phyloP scores from a whole-genome alignment of 2,888 invertebrate species.

The Heliconius aoede region DNA sequence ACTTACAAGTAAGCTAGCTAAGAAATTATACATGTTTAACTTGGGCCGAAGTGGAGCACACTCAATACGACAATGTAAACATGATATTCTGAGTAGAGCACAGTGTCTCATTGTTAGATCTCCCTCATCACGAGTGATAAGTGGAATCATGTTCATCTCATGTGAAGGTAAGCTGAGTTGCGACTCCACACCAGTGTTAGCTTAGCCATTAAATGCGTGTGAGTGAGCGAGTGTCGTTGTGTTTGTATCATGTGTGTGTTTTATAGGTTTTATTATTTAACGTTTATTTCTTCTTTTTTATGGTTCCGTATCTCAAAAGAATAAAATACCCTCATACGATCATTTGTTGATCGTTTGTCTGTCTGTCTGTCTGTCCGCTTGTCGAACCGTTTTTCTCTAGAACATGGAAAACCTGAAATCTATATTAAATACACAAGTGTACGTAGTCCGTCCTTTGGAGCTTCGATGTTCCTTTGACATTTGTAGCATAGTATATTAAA shows the following conservation, averaged over 20 bases:
- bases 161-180: constrained; percentile 34
- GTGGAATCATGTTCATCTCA: constrained; percentile 37
- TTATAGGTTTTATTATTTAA: neutral
- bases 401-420: no score
- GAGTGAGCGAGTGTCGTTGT: neutral
- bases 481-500: no score
- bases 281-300: neutral
- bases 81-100: constrained; percentile 55
- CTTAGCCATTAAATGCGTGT: constrained; percentile 1
- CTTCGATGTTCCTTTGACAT: no score
- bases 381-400: no score
- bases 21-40: neutral
- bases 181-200: constrained; percentile 1
- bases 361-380: neutral
- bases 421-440: no score
- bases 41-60: constrained; percentile 43
- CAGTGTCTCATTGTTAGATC: constrained; percentile 58
- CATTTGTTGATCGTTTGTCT: neutral
- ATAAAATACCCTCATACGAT: neutral
- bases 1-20: neutral
- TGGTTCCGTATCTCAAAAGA: neutral
- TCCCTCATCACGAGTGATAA: constrained; percentile 48
- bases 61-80: constrained; percentile 51
- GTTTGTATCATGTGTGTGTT: neutral
- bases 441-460: no score